Evolutionary conservation across 2,797 vertebrate genomes (phyloP), one percentile per base, ranked within the genome.

Genomic region (Nasua narica): DNA sequence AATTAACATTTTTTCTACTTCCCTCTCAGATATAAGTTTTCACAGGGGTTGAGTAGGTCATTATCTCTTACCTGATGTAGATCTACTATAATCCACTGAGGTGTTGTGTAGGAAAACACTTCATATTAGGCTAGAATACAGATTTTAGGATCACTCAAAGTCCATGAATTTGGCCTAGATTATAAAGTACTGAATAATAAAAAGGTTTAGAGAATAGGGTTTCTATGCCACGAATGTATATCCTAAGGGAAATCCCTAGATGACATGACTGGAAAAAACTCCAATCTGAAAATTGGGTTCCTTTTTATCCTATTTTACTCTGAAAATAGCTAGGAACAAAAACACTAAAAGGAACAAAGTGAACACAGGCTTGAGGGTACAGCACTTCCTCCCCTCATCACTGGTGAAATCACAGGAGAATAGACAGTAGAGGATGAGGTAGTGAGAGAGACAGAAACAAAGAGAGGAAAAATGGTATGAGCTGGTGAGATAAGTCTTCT

Each of bases 1-100:
- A 96, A 95, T 87, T 77, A 74, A 40, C 62, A 60, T 96, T 67
- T 27, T 82, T 87, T 92, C 37, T 56, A 54, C 25, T 82, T 74
- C 46, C 21, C 16, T 89, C 46, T 93, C 35, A 43, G 84, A 87
- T 65, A 65, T 65, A 78, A 93, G 50, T 90, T 37, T 5, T 72
- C 91, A 25, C 2, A 37, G 46, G 35, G 19, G 7, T 48, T 50
- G 32, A 92, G 13, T 27, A 88, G n/a, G 79, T 84, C 79, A 72
- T 5, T n/a, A 27, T 72, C 10, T 70, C n/a, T 72, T 93, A 81
- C 32, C 74, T 89, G 21, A 21, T 43, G 29, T 35, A 19, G 8
- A 46, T 43, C 56, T 60, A 19, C 58, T 88, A 62, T 43, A 95
- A 84, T 91, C 5, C 35, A 48, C 58, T 65, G 37, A 89, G 67